Percentiles rank a stretch among this genome's conserved stretches.
Evolutionary conservation across 2,113 vertebrate genomes (phyloP).

Genomic region (Mustelus asterias): DNA sequence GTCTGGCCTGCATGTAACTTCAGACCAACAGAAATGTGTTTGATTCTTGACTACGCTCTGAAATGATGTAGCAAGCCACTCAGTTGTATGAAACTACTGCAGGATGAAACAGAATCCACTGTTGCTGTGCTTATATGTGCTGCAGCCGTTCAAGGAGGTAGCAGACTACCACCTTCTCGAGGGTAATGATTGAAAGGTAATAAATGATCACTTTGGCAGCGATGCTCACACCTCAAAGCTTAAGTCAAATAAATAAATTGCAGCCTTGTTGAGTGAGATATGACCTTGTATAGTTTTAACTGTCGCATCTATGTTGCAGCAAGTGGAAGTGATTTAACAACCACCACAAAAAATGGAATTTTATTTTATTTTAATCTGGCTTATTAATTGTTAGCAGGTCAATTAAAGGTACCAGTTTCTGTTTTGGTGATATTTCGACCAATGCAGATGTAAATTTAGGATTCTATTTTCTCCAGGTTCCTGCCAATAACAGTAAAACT

Average conservation of each 20-base stretch:
- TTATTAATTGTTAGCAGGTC: neutral
- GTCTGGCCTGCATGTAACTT: neutral
- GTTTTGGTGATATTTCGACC: neutral
- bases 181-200: neutral
- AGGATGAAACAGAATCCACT: neutral
- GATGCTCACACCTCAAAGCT: neutral
- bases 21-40: neutral
- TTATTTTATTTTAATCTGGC: neutral
- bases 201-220: neutral
- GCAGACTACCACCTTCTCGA: neutral
- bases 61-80: neutral
- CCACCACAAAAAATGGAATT: neutral
- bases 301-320: neutral
- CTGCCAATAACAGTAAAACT: neutral
- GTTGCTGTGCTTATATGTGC: neutral
- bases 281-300: neutral
- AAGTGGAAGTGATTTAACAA: neutral
- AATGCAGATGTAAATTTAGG: neutral
- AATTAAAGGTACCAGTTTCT: neutral
- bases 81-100: neutral
- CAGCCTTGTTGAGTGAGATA: neutral
- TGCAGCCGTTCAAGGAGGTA: neutral
- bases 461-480: neutral
- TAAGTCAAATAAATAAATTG: neutral
- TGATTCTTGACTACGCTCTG: neutral